A percentile compares a stretch with the other conserved stretches of the same genome.
phyloP scores from a whole-genome alignment of 2,113 vertebrate species.

The Vulpes ferrilata region DNA sequence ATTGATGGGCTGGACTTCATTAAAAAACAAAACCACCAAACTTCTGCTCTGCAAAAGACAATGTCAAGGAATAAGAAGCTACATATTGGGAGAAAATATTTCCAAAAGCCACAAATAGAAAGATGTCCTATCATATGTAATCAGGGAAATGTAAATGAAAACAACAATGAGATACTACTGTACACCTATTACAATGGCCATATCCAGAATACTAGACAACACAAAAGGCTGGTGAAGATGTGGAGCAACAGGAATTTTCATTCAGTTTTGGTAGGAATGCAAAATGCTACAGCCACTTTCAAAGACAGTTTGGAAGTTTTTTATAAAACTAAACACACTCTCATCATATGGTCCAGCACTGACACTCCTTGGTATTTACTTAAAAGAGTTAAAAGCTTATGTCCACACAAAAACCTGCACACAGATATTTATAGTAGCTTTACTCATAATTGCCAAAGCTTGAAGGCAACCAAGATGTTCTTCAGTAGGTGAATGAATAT shows the following conservation, averaged over 20 bases:
- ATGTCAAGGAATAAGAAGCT: not conserved
- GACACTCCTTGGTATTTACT: not conserved
- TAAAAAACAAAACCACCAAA: not conserved
- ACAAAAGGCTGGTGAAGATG: not conserved
- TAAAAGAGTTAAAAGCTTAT: not conserved
- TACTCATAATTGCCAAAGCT: not conserved
- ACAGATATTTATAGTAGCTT: not conserved
- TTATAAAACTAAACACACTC: not conserved
- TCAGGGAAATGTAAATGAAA: not conserved
- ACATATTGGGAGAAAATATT: not conserved
- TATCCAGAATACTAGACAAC: not conserved
- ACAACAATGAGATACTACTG: not conserved
- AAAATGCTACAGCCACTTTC: not conserved
- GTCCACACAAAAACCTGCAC: not conserved
- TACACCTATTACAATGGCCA: not conserved
- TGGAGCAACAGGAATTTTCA: not conserved
- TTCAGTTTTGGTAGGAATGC: not conserved
- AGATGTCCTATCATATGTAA: not conserved
- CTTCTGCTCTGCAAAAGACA: not conserved
- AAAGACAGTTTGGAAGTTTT: not conserved
- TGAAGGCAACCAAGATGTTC: not conserved
- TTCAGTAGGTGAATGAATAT: not conserved
- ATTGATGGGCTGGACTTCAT: not conserved
- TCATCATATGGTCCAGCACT: not conserved
- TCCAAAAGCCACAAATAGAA: not conserved